Conservation (phyloP, 2,113 vertebrate genomes). For the Clarias batrachus region DNA sequence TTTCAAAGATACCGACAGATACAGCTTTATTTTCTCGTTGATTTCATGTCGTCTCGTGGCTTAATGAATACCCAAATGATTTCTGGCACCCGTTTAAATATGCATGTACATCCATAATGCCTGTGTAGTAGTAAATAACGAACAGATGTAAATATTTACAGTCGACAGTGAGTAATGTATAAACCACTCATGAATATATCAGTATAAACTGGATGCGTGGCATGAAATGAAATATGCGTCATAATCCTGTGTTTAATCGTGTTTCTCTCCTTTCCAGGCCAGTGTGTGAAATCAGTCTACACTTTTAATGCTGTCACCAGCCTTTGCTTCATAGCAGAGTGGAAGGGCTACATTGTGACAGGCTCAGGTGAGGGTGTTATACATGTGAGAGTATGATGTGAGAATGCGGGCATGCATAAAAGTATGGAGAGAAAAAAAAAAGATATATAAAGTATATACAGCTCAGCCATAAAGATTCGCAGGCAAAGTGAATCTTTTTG, state of each 20-base stretch:
- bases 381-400: constrained; percentile 9
- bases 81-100: not conserved
- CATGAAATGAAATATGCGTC: not conserved
- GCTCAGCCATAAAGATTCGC: not conserved
- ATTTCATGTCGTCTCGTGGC: not conserved
- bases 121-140: not conserved
- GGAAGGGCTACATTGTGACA: constrained; percentile 70
- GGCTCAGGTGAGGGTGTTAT: constrained; percentile 71
- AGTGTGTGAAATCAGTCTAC: constrained; percentile 78
- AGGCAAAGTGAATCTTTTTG: not conserved
- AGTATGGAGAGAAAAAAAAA: not conserved
- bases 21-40: not conserved
- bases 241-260: constrained; percentile 11
- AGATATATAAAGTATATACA: not conserved
- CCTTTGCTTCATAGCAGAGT: constrained; percentile 73
- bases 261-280: constrained; percentile 60
- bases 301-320: constrained; percentile 74
- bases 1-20: not conserved
- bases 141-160: not conserved
- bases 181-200: not conserved
- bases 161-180: not conserved
- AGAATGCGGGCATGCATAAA: constrained; percentile 6
- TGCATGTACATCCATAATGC: not conserved
- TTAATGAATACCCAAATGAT: not conserved
- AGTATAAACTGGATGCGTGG: not conserved